Conservation (phyloP, 64 coral and sea anemone species). For the Anthopleura sola region DNA sequence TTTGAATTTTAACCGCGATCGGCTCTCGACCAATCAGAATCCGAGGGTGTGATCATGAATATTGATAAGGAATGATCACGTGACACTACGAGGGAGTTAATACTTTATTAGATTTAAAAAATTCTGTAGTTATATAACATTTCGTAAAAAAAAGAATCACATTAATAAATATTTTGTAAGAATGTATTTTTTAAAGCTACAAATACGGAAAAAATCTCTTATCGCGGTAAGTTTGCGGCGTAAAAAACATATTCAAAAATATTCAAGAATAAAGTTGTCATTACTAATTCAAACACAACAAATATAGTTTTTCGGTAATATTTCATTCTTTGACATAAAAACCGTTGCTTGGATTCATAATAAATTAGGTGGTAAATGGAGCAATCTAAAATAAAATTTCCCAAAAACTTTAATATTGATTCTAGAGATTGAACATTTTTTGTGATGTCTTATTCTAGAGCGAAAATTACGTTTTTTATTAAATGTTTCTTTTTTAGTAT, state of each 20-base stretch:
- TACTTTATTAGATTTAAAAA: background rate
- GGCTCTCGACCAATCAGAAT: constrained; percentile 1
- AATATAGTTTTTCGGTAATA: background rate
- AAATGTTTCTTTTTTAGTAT: background rate
- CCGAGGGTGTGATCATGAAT: background rate
- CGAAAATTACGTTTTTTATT: background rate
- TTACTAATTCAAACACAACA: background rate
- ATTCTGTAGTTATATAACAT: background rate
- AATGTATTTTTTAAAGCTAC: background rate
- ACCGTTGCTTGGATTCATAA: background rate
- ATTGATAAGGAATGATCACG: background rate
- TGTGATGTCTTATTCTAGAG: background rate
- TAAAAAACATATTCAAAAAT: background rate
- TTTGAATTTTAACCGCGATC: constrained; percentile 23
- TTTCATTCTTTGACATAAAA: background rate
- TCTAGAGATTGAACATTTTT: background rate
- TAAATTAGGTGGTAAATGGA: background rate
- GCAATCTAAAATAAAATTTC: background rate
- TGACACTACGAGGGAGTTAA: background rate
- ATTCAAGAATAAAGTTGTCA: background rate
- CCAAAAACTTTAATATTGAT: background rate
- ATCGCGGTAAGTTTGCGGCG: background rate
- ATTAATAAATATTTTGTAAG: background rate
- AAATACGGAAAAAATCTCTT: background rate
- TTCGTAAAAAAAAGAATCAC: background rate